Conservation (phyloP, 2,797 vertebrate species). For the Iguana delicatissima region DNA sequence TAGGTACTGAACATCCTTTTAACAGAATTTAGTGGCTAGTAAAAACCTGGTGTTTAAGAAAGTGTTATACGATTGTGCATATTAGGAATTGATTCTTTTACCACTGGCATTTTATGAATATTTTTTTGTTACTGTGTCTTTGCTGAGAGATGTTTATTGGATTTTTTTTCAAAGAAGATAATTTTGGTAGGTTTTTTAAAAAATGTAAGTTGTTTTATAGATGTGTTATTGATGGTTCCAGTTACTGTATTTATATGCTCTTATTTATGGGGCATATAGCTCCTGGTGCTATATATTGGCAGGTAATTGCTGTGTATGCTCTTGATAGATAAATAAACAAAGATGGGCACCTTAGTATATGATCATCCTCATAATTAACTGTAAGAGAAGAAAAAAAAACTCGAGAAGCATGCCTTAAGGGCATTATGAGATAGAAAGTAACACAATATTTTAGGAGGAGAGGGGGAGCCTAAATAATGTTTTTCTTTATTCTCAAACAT, state of each 20-base stretch:
- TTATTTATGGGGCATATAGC: slow-evolving; percentile 2
- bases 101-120: neutral
- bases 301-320: neutral
- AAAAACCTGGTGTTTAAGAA: neutral
- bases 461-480: neutral
- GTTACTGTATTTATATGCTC: neutral
- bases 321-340: neutral
- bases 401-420: neutral
- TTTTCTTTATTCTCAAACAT: neutral
- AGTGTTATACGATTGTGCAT: neutral
- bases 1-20: neutral
- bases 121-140: neutral
- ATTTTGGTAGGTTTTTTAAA: neutral
- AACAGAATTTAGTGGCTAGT: neutral
- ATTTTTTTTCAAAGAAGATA: neutral
- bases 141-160: neutral
- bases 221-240: neutral
- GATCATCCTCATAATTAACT: neutral
- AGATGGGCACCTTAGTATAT: neutral
- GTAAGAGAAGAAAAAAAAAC: neutral
- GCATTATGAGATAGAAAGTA: neutral
- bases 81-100: slow-evolving; percentile 9
- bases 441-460: no score
- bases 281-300: neutral
- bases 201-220: neutral